These are phyloP conservation scores for Otis tarda DNA, from an alignment of 2,113 vertebrate genomes.

Conservation along the genomic window DNA sequence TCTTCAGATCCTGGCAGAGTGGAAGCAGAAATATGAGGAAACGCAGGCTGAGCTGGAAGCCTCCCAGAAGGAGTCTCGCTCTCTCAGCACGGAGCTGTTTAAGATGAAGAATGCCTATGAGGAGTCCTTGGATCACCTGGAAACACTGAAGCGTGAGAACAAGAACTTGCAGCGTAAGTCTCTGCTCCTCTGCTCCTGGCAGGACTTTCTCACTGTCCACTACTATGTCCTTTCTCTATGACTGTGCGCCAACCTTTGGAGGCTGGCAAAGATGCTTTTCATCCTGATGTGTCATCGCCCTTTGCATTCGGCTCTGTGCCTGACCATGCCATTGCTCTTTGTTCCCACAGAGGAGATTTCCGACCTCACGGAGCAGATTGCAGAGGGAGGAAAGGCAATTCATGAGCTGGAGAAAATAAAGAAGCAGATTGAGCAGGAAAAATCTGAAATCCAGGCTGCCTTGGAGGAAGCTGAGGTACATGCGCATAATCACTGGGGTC, in stretches of 20 bases:
- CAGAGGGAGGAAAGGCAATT: conserved; percentile 84
- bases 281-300: too few relatives aligned
- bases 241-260: too few relatives aligned
- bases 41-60: conserved; percentile 80
- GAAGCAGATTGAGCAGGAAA: conserved; percentile 84
- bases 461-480: conserved; percentile 85
- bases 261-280: too few relatives aligned
- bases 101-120: conserved; percentile 84
- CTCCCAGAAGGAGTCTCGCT: conserved; percentile 80
- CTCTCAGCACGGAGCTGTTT: conserved; percentile 80
- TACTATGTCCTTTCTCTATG: too few relatives aligned
- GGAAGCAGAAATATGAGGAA: conserved; percentile 78
- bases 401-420: conserved; percentile 90
- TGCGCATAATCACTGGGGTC: not conserved
- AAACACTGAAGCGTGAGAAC: conserved; percentile 80
- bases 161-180: conserved; percentile 82
- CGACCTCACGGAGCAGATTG: conserved; percentile 84
- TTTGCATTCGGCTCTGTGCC: too few relatives aligned
- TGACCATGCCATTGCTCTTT: too few relatives aligned
- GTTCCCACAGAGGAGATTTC: conserved; percentile 82
- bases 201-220: too few relatives aligned
- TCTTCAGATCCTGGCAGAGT: conserved; percentile 74
- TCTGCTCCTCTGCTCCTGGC: too few relatives aligned
- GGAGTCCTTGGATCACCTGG: conserved; percentile 81
- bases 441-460: conserved; percentile 84